phyloP scores from a whole-genome alignment of 2,888 invertebrate genomes.

The Nudaria mundana region DNA sequence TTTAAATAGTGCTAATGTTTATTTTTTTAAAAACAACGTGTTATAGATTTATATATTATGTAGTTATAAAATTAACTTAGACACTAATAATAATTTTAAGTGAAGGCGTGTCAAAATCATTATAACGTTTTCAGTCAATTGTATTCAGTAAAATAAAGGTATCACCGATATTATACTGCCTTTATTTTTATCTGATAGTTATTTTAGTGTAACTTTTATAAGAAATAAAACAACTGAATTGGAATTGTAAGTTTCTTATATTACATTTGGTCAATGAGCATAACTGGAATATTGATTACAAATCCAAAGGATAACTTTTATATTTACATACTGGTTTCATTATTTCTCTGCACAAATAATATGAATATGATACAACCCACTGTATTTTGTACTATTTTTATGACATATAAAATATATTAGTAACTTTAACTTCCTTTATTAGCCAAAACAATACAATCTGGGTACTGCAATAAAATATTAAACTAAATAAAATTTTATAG shows the following conservation, averaged over 20 bases:
- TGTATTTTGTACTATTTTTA: conserved; percentile 14
- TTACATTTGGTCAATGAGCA: conserved; percentile 59
- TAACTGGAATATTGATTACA: conserved; percentile 49
- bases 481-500: too few relatives aligned
- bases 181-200: conserved; percentile 25
- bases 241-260: conserved; percentile 49
- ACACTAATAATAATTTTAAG: conserved; percentile 66
- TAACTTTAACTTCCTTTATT: conserved; percentile 7
- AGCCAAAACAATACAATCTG: too few relatives aligned
- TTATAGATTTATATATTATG: conserved; percentile 78
- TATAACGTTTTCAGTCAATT: conserved; percentile 80
- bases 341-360: conserved; percentile 18
- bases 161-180: conserved; percentile 50
- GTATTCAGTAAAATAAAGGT: conserved; percentile 78
- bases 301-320: conserved; percentile 34
- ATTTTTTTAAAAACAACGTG: conserved; percentile 79
- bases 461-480: conserved; percentile 13
- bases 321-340: conserved; percentile 30
- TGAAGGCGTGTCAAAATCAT: conserved; percentile 77
- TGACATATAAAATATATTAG: conserved; percentile 14
- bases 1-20: conserved; percentile 80
- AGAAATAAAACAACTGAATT: conserved; percentile 43
- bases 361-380: conserved; percentile 16
- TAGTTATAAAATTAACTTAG: conserved; percentile 79
- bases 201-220: conserved; percentile 12